Base-by-base conservation (phyloP, 2,113 vertebrate species). In the Austrofundulus limnaeus region DNA sequence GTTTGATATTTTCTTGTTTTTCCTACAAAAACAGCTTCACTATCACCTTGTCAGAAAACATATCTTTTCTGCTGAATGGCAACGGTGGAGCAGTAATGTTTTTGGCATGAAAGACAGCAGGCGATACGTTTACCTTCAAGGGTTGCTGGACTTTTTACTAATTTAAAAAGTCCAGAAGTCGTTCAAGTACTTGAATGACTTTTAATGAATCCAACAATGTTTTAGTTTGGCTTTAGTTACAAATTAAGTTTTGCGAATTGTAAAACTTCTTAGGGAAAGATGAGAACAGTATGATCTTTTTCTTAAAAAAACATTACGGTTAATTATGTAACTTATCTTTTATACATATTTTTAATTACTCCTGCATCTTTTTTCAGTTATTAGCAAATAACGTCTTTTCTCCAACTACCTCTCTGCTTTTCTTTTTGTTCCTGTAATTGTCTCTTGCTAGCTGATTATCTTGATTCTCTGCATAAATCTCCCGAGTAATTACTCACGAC, bases 381-480 rank as follows among this genome's bases (percentile, higher is more conserved):
- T 62, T 38, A 59, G 31, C 17, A 41, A 52, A 37, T 47, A 59
- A 38, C 11, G 39, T 71, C 12, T 69, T 24, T 70, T 61, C 60
- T 37, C 11, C 2, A 51, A 52, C 46, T 42, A 3, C 39, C 20
- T 82, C 34, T 42, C 51, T 61, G n/a, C 43, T 43, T 58, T 45
- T 31, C 31, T 72, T 72, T n/a, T 80, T 70, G 58, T 64, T 47
- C 46, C 45, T 12, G 5, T 45, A 12, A 83, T 62, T 48, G 60
- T 83, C 63, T 72, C 65, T 67, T 65, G 72, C 53, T 77, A 72
- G 66, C 61, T 69, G 64, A 75, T 75, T 63, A 62, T 73, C 57
- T 39, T 38, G 53, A 43, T 58, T 20, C 5, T 45, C 23, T 37
- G 57, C 41, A 43, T 14, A 47, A 60, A 64, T 59, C 43, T 56